Evolutionary conservation across 2,888 invertebrate genomes (phyloP).

Genomic region (Spodoptera exigua): DNA sequence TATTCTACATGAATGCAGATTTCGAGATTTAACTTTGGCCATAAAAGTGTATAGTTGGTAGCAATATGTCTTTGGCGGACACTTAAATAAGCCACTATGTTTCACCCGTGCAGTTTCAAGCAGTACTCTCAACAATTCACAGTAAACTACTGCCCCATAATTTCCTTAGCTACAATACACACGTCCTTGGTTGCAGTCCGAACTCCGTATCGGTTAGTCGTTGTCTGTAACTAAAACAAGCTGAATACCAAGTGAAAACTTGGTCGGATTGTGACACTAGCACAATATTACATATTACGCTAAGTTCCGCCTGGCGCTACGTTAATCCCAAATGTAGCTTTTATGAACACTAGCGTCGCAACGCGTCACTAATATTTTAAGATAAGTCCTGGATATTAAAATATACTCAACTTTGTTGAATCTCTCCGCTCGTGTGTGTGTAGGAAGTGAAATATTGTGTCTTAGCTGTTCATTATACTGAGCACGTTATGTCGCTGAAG

Average conservation of each 20-base stretch:
- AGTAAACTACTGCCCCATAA: constrained; percentile 26
- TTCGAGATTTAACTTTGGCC: too few species aligned
- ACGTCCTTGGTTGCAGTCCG: constrained; percentile 41
- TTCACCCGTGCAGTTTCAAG: constrained; percentile 11
- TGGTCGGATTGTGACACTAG: constrained; percentile 59
- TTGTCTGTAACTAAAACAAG: constrained; percentile 61
- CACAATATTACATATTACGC: constrained; percentile 62
- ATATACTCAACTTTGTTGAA: constrained; percentile 48
- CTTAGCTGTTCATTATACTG: constrained; percentile 26
- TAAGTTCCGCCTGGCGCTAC: constrained; percentile 57
- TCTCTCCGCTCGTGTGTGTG: constrained; percentile 20
- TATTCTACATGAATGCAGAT: too few species aligned
- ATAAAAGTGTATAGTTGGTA: too few species aligned
- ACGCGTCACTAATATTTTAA: constrained; percentile 51
- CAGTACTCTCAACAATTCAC: constrained; percentile 23
- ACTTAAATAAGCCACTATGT: constrained; percentile 7
- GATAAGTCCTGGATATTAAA: constrained; percentile 58
- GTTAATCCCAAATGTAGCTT: constrained; percentile 65
- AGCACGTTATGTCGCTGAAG: constrained; percentile 28
- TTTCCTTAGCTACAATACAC: constrained; percentile 42
- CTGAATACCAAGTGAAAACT: constrained; percentile 61
- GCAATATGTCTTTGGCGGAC: background rate
- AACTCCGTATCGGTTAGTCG: constrained; percentile 56
- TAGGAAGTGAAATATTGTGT: constrained; percentile 33
- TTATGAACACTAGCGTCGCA: constrained; percentile 60